Conservation (phyloP, 2,113 vertebrate species). For the Eublepharis macularius region DNA sequence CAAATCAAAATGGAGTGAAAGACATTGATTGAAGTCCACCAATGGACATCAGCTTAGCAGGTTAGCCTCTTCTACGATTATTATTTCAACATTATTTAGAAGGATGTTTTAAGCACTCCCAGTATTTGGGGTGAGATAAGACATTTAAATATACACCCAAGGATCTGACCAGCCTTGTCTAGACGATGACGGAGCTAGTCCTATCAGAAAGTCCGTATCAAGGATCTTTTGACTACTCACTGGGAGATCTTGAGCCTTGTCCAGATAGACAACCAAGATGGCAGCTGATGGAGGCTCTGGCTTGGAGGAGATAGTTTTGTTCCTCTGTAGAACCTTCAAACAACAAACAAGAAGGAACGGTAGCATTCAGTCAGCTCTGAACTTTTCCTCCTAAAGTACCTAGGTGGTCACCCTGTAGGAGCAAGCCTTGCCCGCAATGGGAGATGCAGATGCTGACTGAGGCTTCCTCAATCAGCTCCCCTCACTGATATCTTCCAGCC, state of each 20-base stretch:
- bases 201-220: not conserved
- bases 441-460: not conserved
- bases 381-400: not conserved
- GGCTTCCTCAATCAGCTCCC: not conserved
- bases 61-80: too few species aligned
- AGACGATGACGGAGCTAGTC: not conserved
- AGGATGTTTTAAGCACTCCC: not conserved
- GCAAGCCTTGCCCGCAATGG: not conserved
- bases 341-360: not conserved
- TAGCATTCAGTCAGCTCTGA: not conserved
- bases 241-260: constrained; percentile 85
- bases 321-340: constrained; percentile 85
- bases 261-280: constrained; percentile 87
- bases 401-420: not conserved
- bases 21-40: not conserved
- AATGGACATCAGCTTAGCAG: too few species aligned
- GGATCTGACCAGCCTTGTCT: not conserved
- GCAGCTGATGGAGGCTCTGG: constrained; percentile 86
- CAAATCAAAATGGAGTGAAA: not conserved
- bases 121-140: not conserved
- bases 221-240: constrained; percentile 70
- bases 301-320: constrained; percentile 75
- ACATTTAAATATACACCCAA: not conserved
- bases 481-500: not conserved
- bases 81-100: not conserved